These are phyloP conservation scores for Nesometra sesokonis DNA, from an alignment of 35 echinoderm and acorn worm genomes.

Conservation along the genomic window DNA sequence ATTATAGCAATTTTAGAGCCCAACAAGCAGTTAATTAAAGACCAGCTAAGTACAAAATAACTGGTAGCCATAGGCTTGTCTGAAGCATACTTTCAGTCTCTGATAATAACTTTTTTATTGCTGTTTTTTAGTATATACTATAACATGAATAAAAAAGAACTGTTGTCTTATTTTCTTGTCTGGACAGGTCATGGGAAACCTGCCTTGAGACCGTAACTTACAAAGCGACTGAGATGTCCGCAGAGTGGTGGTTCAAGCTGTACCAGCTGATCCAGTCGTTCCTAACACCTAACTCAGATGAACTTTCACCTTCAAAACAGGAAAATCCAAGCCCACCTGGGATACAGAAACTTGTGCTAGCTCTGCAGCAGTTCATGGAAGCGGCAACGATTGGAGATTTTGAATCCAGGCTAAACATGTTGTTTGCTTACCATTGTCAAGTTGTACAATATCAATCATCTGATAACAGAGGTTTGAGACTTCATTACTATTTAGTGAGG, in stretches of 20 bases:
- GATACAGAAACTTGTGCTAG: constrained; percentile 22
- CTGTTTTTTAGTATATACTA: neutral
- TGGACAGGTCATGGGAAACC: constrained; percentile 71
- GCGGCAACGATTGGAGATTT: constrained; percentile 71
- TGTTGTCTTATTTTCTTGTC: constrained; percentile 5
- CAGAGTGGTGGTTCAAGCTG: constrained; percentile 86
- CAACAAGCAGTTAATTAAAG: too few relatives aligned
- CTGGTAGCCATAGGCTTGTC: too few relatives aligned
- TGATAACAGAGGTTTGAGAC: neutral
- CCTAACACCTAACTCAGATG: neutral
- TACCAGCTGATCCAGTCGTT: constrained; percentile 64
- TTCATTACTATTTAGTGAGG: too few relatives aligned
- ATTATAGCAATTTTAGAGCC: too few relatives aligned
- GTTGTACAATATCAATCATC: neutral
- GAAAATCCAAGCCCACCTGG: neutral
- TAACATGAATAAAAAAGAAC: neutral
- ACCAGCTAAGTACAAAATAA: too few relatives aligned
- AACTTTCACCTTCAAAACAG: neutral
- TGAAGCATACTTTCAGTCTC: too few relatives aligned
- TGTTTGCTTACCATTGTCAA: constrained; percentile 70
- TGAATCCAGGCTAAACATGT: constrained; percentile 46
- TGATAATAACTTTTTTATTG: too few relatives aligned
- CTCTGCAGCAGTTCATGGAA: constrained; percentile 88
- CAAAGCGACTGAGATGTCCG: constrained; percentile 27
- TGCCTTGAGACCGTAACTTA: constrained; percentile 72